A percentile compares a stretch with the other conserved stretches of the same genome.
These are phyloP conservation scores for Hiodon tergisus DNA, from an alignment of 2,113 vertebrate species.

Conservation along the genomic window DNA sequence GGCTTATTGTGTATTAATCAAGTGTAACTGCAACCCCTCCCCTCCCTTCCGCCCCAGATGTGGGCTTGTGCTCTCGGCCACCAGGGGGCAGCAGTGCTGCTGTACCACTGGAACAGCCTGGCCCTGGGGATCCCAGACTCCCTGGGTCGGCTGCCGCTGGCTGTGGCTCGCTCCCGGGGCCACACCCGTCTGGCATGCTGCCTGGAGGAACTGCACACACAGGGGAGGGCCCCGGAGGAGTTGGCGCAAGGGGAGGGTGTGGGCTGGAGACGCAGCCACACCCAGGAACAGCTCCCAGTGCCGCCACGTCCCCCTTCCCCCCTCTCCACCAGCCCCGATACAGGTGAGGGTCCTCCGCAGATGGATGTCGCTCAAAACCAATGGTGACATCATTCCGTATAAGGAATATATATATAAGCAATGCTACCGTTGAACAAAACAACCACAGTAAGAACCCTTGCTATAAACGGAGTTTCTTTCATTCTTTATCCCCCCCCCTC, in stretches of 20 bases:
- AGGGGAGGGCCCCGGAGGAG: slow-evolving; percentile 36
- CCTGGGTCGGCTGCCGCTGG: slow-evolving; percentile 75
- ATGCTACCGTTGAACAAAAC: not conserved
- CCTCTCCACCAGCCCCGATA: slow-evolving; percentile 75
- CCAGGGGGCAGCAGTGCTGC: slow-evolving; percentile 70
- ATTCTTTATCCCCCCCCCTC: not conserved
- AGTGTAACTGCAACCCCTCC: not conserved
- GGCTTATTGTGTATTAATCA: too few relatives aligned
- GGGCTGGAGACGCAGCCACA: slow-evolving; percentile 23
- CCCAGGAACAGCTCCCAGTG: slow-evolving; percentile 10
- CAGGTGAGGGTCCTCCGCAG: slow-evolving; percentile 53
- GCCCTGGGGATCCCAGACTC: slow-evolving; percentile 80
- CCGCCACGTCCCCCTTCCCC: slow-evolving; percentile 50
- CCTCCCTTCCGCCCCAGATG: slow-evolving; percentile 57
- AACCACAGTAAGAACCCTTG: too few relatives aligned
- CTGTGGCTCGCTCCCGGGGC: slow-evolving; percentile 76
- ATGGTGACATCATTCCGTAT: not conserved
- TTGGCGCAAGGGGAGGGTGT: not conserved
- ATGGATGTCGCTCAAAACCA: not conserved
- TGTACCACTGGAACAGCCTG: slow-evolving; percentile 73
- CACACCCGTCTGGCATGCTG: slow-evolving; percentile 73
- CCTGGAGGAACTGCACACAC: slow-evolving; percentile 75
- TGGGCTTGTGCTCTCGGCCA: slow-evolving; percentile 88
- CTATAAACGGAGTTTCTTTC: not conserved
- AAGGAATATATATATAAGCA: too few relatives aligned